Conservation (phyloP, 2,888 invertebrate genomes). For the Cynaeus angustus region DNA sequence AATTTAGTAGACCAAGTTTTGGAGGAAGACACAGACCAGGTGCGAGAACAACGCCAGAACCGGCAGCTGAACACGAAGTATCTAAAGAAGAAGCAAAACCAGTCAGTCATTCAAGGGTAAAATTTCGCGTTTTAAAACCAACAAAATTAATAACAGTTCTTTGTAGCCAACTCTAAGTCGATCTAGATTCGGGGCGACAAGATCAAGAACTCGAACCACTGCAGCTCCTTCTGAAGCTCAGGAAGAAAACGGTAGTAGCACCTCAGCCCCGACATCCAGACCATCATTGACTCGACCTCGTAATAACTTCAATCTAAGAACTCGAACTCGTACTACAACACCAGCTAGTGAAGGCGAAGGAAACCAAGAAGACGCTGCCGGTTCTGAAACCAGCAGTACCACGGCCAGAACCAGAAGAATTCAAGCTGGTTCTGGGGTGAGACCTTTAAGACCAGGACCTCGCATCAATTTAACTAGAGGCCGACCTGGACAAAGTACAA, state of each 20-base stretch:
- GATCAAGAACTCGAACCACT: slow-evolving; percentile 67
- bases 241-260: slow-evolving; percentile 68
- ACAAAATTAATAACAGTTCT: slow-evolving; percentile 16
- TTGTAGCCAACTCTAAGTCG: slow-evolving; percentile 63
- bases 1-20: slow-evolving; percentile 69
- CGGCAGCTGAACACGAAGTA: slow-evolving; percentile 66
- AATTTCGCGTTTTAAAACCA: background rate
- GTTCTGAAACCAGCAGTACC: slow-evolving; percentile 53
- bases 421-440: slow-evolving; percentile 69
- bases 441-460: slow-evolving; percentile 79
- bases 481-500: slow-evolving; percentile 71
- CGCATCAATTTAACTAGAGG: slow-evolving; percentile 76
- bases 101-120: slow-evolving; percentile 64
- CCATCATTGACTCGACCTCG: slow-evolving; percentile 72
- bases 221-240: slow-evolving; percentile 70
- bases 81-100: slow-evolving; percentile 70
- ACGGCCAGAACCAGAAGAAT: slow-evolving; percentile 69
- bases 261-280: slow-evolving; percentile 61
- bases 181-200: slow-evolving; percentile 65
- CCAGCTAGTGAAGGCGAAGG: slow-evolving; percentile 64
- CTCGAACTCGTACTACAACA: slow-evolving; percentile 65
- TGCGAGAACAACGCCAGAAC: slow-evolving; percentile 66
- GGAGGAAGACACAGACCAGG: slow-evolving; percentile 72
- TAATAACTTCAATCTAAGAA: slow-evolving; percentile 69
- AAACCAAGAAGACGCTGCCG: slow-evolving; percentile 45